Evolutionary conservation across 2,113 vertebrate genomes (phyloP).

Genomic region (Ammodytes dubius): DNA sequence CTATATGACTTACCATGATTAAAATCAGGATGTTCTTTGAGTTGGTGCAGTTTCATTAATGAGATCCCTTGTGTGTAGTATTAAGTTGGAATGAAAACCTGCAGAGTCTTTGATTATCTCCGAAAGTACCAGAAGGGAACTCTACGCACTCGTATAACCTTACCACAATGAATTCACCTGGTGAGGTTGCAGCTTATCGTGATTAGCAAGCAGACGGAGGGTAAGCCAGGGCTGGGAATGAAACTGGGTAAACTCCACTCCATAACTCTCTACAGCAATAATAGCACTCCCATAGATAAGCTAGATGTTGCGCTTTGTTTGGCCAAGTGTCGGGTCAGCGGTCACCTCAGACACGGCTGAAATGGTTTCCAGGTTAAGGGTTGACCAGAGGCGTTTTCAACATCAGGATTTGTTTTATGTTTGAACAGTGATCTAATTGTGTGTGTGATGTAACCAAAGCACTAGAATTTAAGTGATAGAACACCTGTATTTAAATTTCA

Average conservation of each 20-base stretch:
- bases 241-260: conserved; percentile 61
- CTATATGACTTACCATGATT: not conserved
- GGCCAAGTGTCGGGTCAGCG: conserved; percentile 46
- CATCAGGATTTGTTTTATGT: not conserved
- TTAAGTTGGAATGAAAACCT: conserved; percentile 41
- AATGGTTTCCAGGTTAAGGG: conserved; percentile 68
- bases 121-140: not conserved
- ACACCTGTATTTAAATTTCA: conserved; percentile 17
- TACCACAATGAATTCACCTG: not conserved
- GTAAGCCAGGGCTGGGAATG: conserved; percentile 60
- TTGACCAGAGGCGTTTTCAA: conserved; percentile 76
- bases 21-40: not conserved
- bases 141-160: not conserved
- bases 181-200: not conserved
- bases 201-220: conserved; percentile 41
- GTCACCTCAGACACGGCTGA: conserved; percentile 39
- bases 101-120: conserved; percentile 35
- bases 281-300: conserved; percentile 74
- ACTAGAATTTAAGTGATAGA: conserved; percentile 15
- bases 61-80: conserved; percentile 10
- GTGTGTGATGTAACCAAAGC: conserved; percentile 51
- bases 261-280: conserved; percentile 81
- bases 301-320: conserved; percentile 66
- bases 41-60: conserved; percentile 24
- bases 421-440: conserved; percentile 3